A percentile compares a stretch with the other conserved stretches of the same genome.
phyloP scores from a whole-genome alignment of 2,888 invertebrate genomes.

The Salpingus planirostris region DNA sequence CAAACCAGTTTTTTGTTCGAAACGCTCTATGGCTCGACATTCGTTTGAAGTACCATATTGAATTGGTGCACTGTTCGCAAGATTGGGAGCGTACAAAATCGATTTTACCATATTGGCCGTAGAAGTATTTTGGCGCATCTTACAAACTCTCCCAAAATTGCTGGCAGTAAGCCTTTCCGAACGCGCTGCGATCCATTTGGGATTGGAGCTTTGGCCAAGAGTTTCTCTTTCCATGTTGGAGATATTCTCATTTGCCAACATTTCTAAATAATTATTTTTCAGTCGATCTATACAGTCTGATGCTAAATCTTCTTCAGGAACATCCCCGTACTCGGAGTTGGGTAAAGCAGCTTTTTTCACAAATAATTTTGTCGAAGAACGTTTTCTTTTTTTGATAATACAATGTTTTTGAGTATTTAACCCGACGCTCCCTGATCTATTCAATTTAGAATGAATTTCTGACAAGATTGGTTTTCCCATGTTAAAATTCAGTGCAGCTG shows the following conservation, averaged over 20 bases:
- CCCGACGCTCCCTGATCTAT: background rate
- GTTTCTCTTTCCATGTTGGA: background rate
- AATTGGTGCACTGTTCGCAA: no score
- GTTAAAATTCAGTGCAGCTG: no score
- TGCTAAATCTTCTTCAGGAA: no score
- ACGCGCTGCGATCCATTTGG: background rate
- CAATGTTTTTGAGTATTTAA: background rate
- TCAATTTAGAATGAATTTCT: no score
- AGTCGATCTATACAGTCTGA: no score
- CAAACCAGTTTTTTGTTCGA: conserved; percentile 8
- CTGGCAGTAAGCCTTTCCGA: background rate
- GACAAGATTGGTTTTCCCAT: no score
- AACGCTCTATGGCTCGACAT: conserved; percentile 9
- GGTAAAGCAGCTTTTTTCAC: no score
- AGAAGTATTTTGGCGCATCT: background rate
- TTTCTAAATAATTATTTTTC: no score
- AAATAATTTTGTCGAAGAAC: no score
- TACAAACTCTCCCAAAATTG: conserved; percentile 2
- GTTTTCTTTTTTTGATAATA: no score
- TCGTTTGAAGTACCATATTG: conserved; percentile 9
- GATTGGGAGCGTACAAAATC: background rate
- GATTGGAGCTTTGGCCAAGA: background rate
- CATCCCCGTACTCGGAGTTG: no score
- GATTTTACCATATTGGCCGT: background rate
- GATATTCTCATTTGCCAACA: background rate